Conservation (phyloP, 2,888 invertebrate genomes). For the Parnassius smintheus region DNA sequence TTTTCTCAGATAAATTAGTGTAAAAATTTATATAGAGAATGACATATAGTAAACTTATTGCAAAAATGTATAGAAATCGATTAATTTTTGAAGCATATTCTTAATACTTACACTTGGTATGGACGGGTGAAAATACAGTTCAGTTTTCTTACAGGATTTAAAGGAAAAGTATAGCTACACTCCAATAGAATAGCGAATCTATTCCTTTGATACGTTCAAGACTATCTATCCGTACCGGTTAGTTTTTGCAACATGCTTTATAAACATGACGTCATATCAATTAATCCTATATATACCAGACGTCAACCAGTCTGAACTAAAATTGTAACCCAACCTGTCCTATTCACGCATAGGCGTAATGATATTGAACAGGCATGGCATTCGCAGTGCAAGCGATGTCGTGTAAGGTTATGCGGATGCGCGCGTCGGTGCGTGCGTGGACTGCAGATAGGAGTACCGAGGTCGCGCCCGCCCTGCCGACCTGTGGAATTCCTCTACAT, state of each 20-base stretch:
- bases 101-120: no score
- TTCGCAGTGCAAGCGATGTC: conserved; percentile 31
- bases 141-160: no score
- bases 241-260: neutral
- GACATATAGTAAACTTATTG: no score
- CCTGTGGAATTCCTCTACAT: conserved; percentile 44
- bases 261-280: neutral
- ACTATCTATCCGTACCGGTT: neutral
- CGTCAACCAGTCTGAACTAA: neutral
- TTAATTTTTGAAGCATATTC: no score
- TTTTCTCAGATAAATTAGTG: no score
- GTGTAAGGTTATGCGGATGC: conserved; percentile 75
- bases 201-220: no score
- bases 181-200: no score
- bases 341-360: neutral
- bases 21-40: no score
- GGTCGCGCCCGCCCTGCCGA: conserved; percentile 54
- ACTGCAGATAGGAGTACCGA: conserved; percentile 57
- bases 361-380: conserved; percentile 13
- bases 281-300: no score
- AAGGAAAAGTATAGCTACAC: no score
- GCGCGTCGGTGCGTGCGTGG: conserved; percentile 57
- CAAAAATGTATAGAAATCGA: no score
- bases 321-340: neutral
- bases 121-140: no score